Evolutionary conservation across 2,888 invertebrate genomes (phyloP).

Genomic region (Hypolimnas misippus): DNA sequence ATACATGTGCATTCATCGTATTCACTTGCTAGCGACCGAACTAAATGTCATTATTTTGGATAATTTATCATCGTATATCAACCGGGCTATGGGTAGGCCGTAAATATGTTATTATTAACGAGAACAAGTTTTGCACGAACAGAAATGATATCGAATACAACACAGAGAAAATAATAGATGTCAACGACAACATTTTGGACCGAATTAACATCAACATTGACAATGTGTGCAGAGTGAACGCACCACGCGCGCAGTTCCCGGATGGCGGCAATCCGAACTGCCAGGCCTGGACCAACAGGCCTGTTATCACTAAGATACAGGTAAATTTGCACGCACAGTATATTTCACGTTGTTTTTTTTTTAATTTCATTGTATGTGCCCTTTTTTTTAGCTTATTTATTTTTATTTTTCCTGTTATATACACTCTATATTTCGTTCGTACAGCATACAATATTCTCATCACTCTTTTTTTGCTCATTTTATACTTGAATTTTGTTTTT

Average conservation of each 20-base stretch:
- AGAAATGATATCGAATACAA: constrained; percentile 61
- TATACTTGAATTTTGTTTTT: too few species aligned
- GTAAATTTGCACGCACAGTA: too few species aligned
- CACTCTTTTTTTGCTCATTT: too few species aligned
- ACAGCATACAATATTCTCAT: too few species aligned
- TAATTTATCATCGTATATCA: neutral
- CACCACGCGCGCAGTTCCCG: constrained; percentile 3
- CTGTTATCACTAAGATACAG: constrained; percentile 66
- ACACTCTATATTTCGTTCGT: too few species aligned
- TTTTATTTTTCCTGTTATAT: too few species aligned
- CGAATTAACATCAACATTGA: constrained; percentile 90
- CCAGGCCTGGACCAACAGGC: constrained; percentile 54
- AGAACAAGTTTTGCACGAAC: constrained; percentile 33
- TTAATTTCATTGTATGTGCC: too few species aligned
- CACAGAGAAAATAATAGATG: constrained; percentile 90
- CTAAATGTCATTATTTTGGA: neutral
- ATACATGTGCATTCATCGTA: too few species aligned
- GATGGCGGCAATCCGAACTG: constrained; percentile 38
- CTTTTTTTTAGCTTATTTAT: too few species aligned
- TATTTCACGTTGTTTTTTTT: too few species aligned
- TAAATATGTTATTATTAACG: neutral
- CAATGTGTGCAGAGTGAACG: constrained; percentile 72
- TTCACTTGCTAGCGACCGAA: neutral
- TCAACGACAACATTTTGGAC: constrained; percentile 93
- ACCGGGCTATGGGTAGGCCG: neutral